Evolutionary conservation across 2,888 invertebrate genomes (phyloP), one percentile per base, ranked within the genome.

Genomic region (Podotricha telesiphe): DNA sequence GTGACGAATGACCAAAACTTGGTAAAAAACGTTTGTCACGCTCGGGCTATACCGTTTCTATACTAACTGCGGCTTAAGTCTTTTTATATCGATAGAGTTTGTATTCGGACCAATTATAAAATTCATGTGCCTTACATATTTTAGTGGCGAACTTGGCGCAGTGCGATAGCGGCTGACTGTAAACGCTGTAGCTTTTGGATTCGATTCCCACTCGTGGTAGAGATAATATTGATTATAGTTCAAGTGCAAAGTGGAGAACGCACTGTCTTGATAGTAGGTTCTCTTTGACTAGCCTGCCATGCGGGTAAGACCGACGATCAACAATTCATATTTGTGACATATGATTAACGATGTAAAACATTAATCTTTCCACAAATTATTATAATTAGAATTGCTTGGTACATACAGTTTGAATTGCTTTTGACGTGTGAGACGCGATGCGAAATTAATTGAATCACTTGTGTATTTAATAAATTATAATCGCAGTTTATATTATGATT

Each of bases 1-100:
- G 22, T 22, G 56, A 58, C 56, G 42, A 22, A 59, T 22, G 45
- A 45, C 45, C 59, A 11, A 59, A 59, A 59, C 59, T 22, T 59
- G 22, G 22, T 22, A 42, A 59, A n/a, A 45, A 59, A 59, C 22
- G 22, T 45, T 59, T 28, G 59, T 59, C 59, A 45, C 45, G 59
- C 11, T 45, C 59, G 45, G 42, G 59, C 59, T 11, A 45, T 59
- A 59, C 45, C 59, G 59, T 22, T 42, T 58, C n/a, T 22, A 20
- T 1, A 11, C n/a, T 45, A 20, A 58, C 13, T 40, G 20, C 40
- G 19, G 20, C 20, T 45, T 45, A 10, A n/a, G 53, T 55, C 28
- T 55, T 55, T 55, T 15, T 55, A n/a, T 34, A 34, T 55, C 17
- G 53, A 17, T 17, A 55, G 34, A 34, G 11, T 55, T 34, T 55